Base-by-base conservation (phyloP, 2,888 invertebrate genomes). In the Cyclophora punctaria region DNA sequence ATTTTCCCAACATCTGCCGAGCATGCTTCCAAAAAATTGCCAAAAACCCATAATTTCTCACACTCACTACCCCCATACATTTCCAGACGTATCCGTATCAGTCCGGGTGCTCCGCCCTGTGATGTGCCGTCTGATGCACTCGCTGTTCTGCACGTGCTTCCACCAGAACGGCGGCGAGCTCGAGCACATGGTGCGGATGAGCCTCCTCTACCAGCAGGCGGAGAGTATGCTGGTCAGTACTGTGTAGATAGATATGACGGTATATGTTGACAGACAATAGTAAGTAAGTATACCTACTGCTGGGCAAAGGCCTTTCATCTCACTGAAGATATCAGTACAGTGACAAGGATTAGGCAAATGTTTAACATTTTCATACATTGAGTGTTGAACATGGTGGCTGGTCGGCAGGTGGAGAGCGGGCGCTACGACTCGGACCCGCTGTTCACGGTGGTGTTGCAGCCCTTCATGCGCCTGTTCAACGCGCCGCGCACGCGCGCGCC, bases 371-470 rank as follows among this genome's bases (percentile, higher is more conserved):
- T 2, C 20, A 20, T 20, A 20, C 20, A 2, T 20, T 20, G 20
- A 20, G 20, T 20, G 20, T 20, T 20, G 20, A 20, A 2, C 20
- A 20, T 2, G 20, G 20, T 20, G 20, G 20, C 20, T 20, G 20
- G 4, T 47, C 63, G 0, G 0, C 75, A 92, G 92, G 80, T 92
- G 57, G 78, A 80, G 3, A 91, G 91, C 67, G 92, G 92, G 0
- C 82, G 93, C 34, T 94, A 94, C 75, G 92, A 93, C 64, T 80
- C 80, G 0, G 90, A 89, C 37, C 87, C 90, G 0, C 93, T 93
- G 75, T 94, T 94, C 81, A 91, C 94, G 0, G 94, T 94, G 42
- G 92, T 94, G 6, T 62, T 93, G 52, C 94, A 94, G 75, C 93
- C 94, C 0, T 94, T 94, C 75, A 93, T 92, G 81, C 90, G 91